A percentile compares a stretch with the other conserved stretches of the same genome.
Conservation (phyloP, 1,140 invertebrate genomes). For the Potamilus streckersoni region DNA sequence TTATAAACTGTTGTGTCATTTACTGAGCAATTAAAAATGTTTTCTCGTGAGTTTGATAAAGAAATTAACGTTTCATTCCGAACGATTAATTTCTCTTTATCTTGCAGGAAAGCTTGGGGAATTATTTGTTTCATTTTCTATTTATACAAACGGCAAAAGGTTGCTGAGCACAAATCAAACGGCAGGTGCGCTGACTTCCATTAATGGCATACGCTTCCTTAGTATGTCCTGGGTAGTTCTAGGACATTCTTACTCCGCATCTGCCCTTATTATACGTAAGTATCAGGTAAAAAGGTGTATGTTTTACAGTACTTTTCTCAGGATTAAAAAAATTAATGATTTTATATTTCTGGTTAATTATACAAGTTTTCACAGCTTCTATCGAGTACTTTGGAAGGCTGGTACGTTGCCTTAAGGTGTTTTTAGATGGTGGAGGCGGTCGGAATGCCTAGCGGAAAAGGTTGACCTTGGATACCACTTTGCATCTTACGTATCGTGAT, state of each 20-base stretch:
- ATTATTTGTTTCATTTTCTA: slow-evolving; percentile 45
- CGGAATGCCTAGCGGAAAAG: no score
- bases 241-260: slow-evolving; percentile 77
- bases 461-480: no score
- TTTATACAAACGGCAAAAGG: slow-evolving; percentile 47
- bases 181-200: slow-evolving; percentile 29
- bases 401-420: no score
- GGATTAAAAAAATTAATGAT: no score
- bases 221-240: slow-evolving; percentile 94
- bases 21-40: not conserved
- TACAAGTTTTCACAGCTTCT: no score
- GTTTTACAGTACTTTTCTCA: no score
- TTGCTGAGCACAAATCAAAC: slow-evolving; percentile 40
- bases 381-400: no score
- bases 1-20: not conserved
- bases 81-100: not conserved
- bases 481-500: no score
- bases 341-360: no score
- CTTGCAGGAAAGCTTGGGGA: slow-evolving; percentile 31
- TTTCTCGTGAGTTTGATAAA: not conserved
- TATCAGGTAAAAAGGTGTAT: no score
- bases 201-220: slow-evolving; percentile 72
- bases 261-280: no score
- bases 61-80: not conserved
- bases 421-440: no score